Base-by-base conservation (phyloP, 2,888 invertebrate species). In the Rhagonycha lutea region DNA sequence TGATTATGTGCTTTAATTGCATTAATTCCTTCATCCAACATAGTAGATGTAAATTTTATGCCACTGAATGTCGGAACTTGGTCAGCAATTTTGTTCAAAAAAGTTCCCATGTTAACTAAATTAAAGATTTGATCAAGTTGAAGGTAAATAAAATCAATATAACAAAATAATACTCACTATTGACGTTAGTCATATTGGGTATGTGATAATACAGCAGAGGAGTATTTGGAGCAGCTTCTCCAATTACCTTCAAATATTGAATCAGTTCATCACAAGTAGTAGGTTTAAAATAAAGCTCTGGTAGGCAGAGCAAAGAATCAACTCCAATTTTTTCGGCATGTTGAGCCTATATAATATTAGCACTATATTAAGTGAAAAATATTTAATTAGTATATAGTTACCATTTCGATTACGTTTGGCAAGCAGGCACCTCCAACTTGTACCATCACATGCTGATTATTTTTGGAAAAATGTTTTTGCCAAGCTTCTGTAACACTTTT, bases 171-270 rank as follows among this genome's bases (percentile, higher is more conserved):
- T 67, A 89, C 92, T 92, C 89, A 96, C 96, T 88, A 80, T 92
- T 91, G 24, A 96, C 92, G 75, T 91, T 91, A 61, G 92, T 93
- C 86, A 93, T 91, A 77, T 88, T 88, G 0, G 96, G 96, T 81
- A 95, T 94, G 84, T 96, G 96, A 84, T 96, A 96, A 84, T 96
- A 96, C 28, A 95, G 89, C 63, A 96, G 90, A 0, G 96, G 96
- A 0, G 93, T 91, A 7, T 91, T 92, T 0, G 94, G 93, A 0
- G 95, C 96, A 0, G 93, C 92, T 14, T 90, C 88, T 0, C 93
- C 91, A 5, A 96, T 91, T 68, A 90, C 84, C 80, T 90, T 90
- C 70, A 95, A 88, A 84, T 95, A 95, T 73, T 89, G 88, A 0
- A 93, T 92, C 70, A 95, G 88, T 32, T 93, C 91, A 8, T 89